Evolutionary conservation across 35 echinoderm and acorn worm species (phyloP).

Genomic region (Lytechinus pictus): DNA sequence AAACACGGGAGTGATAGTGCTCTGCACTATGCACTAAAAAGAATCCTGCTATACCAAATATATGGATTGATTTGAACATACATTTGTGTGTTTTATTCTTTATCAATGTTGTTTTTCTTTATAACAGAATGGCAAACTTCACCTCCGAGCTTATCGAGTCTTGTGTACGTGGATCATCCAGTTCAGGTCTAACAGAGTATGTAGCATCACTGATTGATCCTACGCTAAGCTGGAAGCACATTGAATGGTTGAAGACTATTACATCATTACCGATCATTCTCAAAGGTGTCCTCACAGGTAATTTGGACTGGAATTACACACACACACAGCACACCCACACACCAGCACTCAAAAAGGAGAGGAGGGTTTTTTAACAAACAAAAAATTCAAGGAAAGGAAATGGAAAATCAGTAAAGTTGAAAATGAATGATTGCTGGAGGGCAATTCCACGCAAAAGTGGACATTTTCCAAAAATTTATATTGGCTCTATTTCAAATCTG

Average conservation of each 20-base stretch:
- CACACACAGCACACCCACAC: no score
- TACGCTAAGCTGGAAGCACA: conserved; percentile 71
- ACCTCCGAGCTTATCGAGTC: conserved; percentile 38
- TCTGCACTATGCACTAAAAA: no score
- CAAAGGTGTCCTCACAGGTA: conserved; percentile 91
- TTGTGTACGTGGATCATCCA: neutral
- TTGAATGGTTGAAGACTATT: conserved; percentile 80
- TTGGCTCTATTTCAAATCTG: no score
- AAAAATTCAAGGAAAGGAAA: neutral
- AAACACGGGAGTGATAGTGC: no score
- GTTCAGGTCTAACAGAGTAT: conserved; percentile 75
- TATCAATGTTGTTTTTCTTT: neutral
- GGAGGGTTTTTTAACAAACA: neutral
- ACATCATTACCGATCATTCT: conserved; percentile 83
- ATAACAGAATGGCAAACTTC: conserved; percentile 76
- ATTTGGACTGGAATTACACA: neutral
- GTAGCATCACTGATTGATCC: conserved; percentile 71
- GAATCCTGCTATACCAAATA: no score
- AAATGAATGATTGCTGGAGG: no score
- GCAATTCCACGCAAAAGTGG: no score
- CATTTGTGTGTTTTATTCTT: neutral
- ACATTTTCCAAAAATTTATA: no score
- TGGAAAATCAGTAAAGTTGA: no score
- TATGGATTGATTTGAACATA: neutral
- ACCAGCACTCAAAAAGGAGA: no score